Base-by-base conservation (phyloP, 2,113 vertebrate genomes). In the Megaptera novaeangliae region DNA sequence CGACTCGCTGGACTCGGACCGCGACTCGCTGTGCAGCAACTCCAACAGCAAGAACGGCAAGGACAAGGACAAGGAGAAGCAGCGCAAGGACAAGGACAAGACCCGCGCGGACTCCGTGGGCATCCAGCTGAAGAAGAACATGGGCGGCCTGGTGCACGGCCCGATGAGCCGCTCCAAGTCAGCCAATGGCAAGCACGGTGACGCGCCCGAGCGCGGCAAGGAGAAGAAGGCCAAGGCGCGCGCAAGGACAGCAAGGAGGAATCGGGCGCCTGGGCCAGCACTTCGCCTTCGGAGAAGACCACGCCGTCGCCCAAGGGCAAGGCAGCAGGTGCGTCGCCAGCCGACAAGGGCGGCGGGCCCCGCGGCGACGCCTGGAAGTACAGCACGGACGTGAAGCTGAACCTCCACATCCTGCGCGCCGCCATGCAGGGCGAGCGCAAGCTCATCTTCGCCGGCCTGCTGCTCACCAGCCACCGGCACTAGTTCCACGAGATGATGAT, bases 401-500 rank as follows among this genome's bases (percentile, higher is more conserved):
- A 99, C 98, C 99, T 99, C 95, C 99, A 99, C 98, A 99, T 99
- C 98, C 98, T 99, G 98, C 98, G 99, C 93, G 99, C 99, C 41
- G 99, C 99, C 98, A 99, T 99, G 99, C 99, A 99, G 97, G 99
- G 99, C 10, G 99, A 99, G 97, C 99, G 99, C 41, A 99, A 99
- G 97, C 99, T 99, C 98, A 99, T 99, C 97, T 99, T 99, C 92
- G 99, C 99, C 0, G 99, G 99, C 87, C 99, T 99, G 71, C 99
- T 99, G 91, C 99, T 99, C 97, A 99, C 99, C 98, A 99, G 99
- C 98, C 99, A 99, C 95, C 99, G 99, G 46, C 99, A 99, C 97
- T 99, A 99, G 98, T 99, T 99, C 98, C 99, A 99, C 0, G 99
- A 99, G 98, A 99, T 99, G 98, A 99, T 99, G 99, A 99, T 99